phyloP scores from a whole-genome alignment of 2,113 vertebrate species.

The Pheucticus melanocephalus region DNA sequence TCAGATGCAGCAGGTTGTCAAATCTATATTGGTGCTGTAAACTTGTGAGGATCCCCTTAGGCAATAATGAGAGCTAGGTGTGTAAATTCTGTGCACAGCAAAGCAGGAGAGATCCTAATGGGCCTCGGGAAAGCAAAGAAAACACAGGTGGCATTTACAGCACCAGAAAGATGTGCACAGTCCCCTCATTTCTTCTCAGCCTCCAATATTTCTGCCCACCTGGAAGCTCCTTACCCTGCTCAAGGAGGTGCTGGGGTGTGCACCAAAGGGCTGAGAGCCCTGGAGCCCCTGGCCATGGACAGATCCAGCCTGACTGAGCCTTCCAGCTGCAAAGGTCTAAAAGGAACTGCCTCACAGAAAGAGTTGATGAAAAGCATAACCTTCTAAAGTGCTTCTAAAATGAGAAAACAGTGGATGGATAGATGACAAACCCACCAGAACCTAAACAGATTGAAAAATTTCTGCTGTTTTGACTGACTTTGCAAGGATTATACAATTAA shows the following conservation, averaged over 20 bases:
- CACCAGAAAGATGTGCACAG: not conserved
- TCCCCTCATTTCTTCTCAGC: not conserved
- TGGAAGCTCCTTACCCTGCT: not conserved
- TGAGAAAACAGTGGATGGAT: not conserved
- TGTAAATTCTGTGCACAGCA: constrained; percentile 37
- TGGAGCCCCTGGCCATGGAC: accelerated
- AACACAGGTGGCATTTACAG: not conserved
- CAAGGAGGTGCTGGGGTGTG: not conserved
- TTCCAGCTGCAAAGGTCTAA: not conserved
- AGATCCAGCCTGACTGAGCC: too few relatives aligned
- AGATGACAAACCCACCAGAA: not conserved
- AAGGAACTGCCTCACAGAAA: not conserved
- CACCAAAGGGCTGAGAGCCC: not conserved
- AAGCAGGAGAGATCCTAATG: constrained; percentile 24
- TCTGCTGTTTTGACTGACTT: too few relatives aligned
- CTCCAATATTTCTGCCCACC: not conserved
- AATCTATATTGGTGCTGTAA: constrained; percentile 48
- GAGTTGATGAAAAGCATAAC: not conserved
- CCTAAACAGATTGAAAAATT: not conserved
- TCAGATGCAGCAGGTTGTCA: constrained; percentile 48
- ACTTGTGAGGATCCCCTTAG: constrained; percentile 44
- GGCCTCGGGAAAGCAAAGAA: not conserved
- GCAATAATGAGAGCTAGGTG: constrained; percentile 45
- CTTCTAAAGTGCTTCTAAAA: not conserved
- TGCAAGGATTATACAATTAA: too few relatives aligned